Percentiles rank a stretch among this genome's conserved stretches.
Conservation (phyloP, 2,113 vertebrate species). For the Pseudorhombus dupliciocellatus region DNA sequence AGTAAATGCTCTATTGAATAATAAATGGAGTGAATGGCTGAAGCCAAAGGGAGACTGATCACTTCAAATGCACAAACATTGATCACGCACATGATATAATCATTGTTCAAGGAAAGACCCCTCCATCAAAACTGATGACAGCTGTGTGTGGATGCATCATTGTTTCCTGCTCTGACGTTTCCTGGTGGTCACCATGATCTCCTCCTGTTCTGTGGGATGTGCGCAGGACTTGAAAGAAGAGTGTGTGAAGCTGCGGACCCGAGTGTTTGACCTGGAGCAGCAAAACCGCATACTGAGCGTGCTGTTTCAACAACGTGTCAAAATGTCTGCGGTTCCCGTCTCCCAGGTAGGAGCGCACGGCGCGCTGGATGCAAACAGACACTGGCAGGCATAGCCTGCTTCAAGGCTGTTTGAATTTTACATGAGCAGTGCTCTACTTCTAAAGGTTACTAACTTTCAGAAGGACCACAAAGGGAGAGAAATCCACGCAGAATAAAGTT, state of each 20-base stretch:
- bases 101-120: no score
- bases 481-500: neutral
- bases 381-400: constrained; percentile 30
- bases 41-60: no score
- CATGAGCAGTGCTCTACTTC: constrained; percentile 51
- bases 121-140: no score
- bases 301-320: constrained; percentile 90
- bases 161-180: neutral
- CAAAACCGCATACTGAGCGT: constrained; percentile 90
- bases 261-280: constrained; percentile 93
- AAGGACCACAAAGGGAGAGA: constrained; percentile 10
- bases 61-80: no score
- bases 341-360: constrained; percentile 83
- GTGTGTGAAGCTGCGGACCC: constrained; percentile 90
- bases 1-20: no score
- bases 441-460: constrained; percentile 45
- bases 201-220: neutral
- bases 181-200: neutral
- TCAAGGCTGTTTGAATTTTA: constrained; percentile 54
- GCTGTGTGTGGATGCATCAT: no score
- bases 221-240: constrained; percentile 90
- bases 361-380: constrained; percentile 27
- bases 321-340: constrained; percentile 83
- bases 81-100: no score
- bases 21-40: no score